Evolutionary conservation across 2,888 invertebrate species (phyloP).

Genomic region (Coelopa pilipes): DNA sequence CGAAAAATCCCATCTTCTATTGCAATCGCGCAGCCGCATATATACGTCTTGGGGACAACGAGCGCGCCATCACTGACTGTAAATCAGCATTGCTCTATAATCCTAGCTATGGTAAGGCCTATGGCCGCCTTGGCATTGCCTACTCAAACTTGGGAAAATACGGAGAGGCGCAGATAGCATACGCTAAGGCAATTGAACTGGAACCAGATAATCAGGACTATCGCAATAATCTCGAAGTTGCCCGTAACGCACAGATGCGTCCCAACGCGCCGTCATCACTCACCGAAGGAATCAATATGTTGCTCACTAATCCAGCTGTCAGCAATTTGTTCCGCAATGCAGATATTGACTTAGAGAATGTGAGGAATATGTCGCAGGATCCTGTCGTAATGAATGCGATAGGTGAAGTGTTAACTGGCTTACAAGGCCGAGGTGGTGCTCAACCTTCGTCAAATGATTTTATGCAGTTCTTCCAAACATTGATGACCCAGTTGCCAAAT

Average conservation of each 20-base stretch:
- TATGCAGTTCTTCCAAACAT: constrained; percentile 58
- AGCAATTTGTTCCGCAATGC: constrained; percentile 58
- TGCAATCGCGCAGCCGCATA: constrained; percentile 97
- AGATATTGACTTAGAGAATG: constrained; percentile 57
- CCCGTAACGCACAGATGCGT: constrained; percentile 69
- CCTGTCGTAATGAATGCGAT: constrained; percentile 57
- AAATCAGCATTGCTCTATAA: constrained; percentile 88
- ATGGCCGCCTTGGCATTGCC: constrained; percentile 88
- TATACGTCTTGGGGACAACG: constrained; percentile 87
- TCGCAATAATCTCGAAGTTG: constrained; percentile 84
- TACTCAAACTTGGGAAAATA: constrained; percentile 85
- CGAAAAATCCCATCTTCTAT: constrained; percentile 92
- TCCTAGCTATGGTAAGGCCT: constrained; percentile 93
- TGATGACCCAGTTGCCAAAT: constrained; percentile 55
- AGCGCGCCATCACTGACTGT: constrained; percentile 89
- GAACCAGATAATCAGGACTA: constrained; percentile 95
- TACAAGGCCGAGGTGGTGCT: constrained; percentile 44
- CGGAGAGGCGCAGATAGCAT: constrained; percentile 86
- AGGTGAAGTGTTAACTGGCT: constrained; percentile 53
- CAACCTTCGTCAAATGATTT: constrained; percentile 55
- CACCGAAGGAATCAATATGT: constrained; percentile 56
- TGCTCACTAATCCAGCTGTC: constrained; percentile 59
- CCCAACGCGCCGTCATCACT: constrained; percentile 53
- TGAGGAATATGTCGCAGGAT: constrained; percentile 59
- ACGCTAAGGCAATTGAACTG: constrained; percentile 85